These are phyloP conservation scores for Phoeniculus purpureus DNA, from an alignment of 2,797 vertebrate species.

Conservation along the genomic window DNA sequence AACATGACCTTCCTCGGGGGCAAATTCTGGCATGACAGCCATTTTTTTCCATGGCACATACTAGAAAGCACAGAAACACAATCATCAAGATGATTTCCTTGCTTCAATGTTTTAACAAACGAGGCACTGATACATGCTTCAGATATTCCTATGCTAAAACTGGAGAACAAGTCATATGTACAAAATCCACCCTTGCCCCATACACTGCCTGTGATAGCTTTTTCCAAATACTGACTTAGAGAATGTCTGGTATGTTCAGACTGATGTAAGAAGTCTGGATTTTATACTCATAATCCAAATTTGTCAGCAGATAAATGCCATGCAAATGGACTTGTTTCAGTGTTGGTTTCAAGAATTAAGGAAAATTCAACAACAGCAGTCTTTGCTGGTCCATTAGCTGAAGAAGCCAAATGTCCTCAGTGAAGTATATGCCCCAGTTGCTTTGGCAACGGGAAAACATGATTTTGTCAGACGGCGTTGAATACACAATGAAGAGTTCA, in stretches of 20 bases:
- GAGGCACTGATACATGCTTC: constrained; percentile 23
- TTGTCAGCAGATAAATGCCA: neutral
- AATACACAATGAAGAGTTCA: neutral
- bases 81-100: neutral
- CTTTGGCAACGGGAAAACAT: neutral
- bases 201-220: neutral
- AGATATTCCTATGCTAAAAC: constrained; percentile 44
- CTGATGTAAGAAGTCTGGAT: constrained; percentile 46
- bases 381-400: neutral
- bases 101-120: constrained; percentile 33
- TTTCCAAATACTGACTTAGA: constrained; percentile 8
- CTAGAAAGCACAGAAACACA: constrained; percentile 34
- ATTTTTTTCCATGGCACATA: constrained; percentile 35
- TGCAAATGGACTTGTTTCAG: neutral
- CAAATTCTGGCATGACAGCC: neutral
- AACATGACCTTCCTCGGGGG: neutral
- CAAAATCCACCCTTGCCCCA: constrained; percentile 1
- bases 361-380: neutral
- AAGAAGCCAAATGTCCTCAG: neutral
- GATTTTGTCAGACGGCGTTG: neutral
- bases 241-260: constrained; percentile 52
- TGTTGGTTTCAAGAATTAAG: neutral
- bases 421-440: neutral
- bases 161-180: constrained; percentile 9
- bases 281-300: neutral